Percentiles rank a stretch among this genome's conserved stretches.
These are phyloP conservation scores for Chelmon rostratus DNA, from an alignment of 2,797 vertebrate genomes.

Conservation along the genomic window DNA sequence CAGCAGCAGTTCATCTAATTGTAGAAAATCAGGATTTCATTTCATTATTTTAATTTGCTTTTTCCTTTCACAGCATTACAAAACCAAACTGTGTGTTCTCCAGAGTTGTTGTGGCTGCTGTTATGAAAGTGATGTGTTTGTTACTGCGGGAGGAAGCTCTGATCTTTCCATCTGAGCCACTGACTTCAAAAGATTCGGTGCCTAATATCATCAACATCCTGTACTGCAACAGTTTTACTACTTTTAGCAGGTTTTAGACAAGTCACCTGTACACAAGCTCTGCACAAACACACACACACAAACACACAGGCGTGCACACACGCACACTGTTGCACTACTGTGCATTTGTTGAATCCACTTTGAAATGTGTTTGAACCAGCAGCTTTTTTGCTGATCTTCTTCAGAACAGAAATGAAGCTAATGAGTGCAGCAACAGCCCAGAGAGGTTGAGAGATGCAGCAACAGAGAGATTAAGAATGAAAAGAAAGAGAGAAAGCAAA, in stretches of 20 bases:
- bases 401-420: conserved; percentile 30
- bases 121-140: conserved; percentile 30
- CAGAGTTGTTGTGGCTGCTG: background rate
- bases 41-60: conserved; percentile 6
- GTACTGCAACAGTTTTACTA: conserved; percentile 23
- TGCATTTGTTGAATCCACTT: conserved; percentile 6
- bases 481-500: background rate
- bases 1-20: conserved; percentile 1
- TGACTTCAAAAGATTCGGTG: conserved; percentile 40
- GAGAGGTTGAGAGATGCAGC: background rate
- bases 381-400: conserved; percentile 21
- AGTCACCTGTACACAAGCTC: conserved; percentile 8
- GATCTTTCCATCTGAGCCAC: conserved; percentile 38
- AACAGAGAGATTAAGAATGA: background rate
- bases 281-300: conserved; percentile 16
- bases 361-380: conserved; percentile 35
- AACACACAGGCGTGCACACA: conserved; percentile 14
- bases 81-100: conserved; percentile 3
- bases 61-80: background rate
- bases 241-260: conserved; percentile 42
- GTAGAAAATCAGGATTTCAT: background rate
- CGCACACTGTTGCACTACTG: background rate
- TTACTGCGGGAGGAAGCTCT: conserved; percentile 27
- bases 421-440: conserved; percentile 25
- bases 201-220: conserved; percentile 39